Conservation (phyloP, 2,888 invertebrate species). For the Cremastinae sp. region DNA sequence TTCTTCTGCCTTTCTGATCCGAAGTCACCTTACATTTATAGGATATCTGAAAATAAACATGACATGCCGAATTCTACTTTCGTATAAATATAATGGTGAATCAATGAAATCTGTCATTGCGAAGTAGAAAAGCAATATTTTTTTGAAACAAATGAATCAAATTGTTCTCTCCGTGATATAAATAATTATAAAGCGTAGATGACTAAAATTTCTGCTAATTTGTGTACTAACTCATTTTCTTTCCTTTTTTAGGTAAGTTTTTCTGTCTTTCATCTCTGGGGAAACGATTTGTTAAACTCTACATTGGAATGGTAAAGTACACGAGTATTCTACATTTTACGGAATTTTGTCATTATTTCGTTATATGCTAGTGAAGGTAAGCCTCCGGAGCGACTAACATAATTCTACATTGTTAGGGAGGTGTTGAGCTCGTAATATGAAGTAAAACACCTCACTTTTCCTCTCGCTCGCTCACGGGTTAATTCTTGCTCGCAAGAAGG, state of each 20-base stretch:
- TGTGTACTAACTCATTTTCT: slow-evolving; percentile 14
- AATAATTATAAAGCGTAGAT: too few species aligned
- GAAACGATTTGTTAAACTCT: not conserved
- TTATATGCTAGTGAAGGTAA: not conserved
- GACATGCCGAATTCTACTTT: too few species aligned
- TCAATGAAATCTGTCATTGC: too few species aligned
- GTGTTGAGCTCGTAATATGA: slow-evolving; percentile 19
- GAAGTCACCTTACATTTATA: not conserved
- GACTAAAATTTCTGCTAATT: not conserved
- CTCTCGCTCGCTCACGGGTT: not conserved
- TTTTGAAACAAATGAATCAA: too few species aligned
- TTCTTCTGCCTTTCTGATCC: slow-evolving; percentile 1
- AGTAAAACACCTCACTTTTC: slow-evolving; percentile 20
- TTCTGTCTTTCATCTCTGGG: not conserved
- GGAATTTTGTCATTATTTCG: not conserved
- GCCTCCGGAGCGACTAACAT: not conserved
- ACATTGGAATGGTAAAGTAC: too few species aligned
- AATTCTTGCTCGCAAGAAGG: slow-evolving; percentile 10
- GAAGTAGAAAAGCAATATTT: too few species aligned
- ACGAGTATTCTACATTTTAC: not conserved
- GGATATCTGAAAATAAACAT: too few species aligned
- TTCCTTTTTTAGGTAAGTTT: slow-evolving; percentile 70
- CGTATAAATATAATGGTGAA: too few species aligned
- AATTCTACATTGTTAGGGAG: slow-evolving; percentile 10
- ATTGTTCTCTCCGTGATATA: too few species aligned